Evolutionary conservation across 1,140 invertebrate species (phyloP).

Genomic region (Diachasma alloeum): DNA sequence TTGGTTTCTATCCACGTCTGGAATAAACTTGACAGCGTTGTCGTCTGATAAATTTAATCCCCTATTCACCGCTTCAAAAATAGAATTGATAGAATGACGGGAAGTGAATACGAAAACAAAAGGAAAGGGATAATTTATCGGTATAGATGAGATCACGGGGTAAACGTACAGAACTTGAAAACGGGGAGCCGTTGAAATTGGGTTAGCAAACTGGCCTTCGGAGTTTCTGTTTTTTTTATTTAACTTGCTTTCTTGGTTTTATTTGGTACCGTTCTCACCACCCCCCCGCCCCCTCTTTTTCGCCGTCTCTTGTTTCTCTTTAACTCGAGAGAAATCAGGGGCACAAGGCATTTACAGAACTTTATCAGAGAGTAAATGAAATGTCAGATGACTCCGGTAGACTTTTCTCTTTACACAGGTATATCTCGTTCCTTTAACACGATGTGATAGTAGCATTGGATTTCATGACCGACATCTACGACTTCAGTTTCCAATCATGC

Average conservation of each 20-base stretch:
- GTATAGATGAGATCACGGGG: background rate
- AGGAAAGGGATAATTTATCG: background rate
- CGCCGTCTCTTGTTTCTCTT: background rate
- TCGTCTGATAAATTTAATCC: background rate
- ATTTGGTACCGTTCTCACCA: background rate
- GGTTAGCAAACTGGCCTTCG: slow-evolving; percentile 1
- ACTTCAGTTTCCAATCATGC: background rate
- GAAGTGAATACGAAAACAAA: background rate
- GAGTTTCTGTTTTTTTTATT: background rate
- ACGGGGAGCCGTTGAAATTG: background rate
- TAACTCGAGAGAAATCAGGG: background rate
- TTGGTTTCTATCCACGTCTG: no score
- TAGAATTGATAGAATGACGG: background rate
- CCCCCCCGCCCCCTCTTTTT: background rate
- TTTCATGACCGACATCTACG: background rate
- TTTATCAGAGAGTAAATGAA: slow-evolving; percentile 8
- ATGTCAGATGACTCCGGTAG: background rate
- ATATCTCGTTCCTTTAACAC: background rate
- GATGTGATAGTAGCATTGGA: background rate
- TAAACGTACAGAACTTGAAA: background rate
- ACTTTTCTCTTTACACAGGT: background rate
- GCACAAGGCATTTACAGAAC: slow-evolving; percentile 1
- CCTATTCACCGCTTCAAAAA: background rate
- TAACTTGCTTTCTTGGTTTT: background rate
- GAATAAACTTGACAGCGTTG: no score